Conservation (phyloP, 1,140 invertebrate species). For the Teleogryllus occipitalis region DNA sequence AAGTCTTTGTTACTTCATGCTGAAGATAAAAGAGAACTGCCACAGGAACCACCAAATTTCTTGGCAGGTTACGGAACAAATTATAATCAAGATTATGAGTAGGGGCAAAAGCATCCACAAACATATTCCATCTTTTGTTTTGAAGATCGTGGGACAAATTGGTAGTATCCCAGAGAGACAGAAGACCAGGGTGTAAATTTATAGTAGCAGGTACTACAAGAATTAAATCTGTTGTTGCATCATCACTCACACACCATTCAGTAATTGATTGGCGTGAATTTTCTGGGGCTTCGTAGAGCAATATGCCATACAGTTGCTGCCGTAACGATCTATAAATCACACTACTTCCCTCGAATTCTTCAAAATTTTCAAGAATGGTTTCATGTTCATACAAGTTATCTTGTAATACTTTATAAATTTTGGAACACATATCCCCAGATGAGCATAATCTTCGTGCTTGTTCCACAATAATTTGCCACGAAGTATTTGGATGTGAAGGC, state of each 20-base stretch:
- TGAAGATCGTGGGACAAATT: background rate
- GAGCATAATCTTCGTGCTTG: background rate
- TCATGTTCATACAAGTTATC: background rate
- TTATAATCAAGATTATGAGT: background rate
- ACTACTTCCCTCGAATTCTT: background rate
- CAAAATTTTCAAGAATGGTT: background rate
- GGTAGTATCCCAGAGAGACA: background rate
- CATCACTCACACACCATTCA: background rate
- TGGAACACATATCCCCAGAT: background rate
- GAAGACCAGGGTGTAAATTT: background rate
- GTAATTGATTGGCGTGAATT: background rate
- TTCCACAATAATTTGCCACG: background rate
- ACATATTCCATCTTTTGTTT: background rate
- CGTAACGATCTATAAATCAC: background rate
- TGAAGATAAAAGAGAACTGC: background rate
- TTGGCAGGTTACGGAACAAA: background rate
- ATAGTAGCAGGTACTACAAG: background rate
- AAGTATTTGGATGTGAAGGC: no score
- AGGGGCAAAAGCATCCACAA: background rate
- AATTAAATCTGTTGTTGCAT: background rate
- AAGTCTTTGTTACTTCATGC: background rate
- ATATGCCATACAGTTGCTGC: background rate
- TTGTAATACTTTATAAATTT: background rate
- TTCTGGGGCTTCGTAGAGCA: background rate
- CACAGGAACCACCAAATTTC: background rate